Conservation (phyloP, 2,113 vertebrate species). For the Prunella himalayana region DNA sequence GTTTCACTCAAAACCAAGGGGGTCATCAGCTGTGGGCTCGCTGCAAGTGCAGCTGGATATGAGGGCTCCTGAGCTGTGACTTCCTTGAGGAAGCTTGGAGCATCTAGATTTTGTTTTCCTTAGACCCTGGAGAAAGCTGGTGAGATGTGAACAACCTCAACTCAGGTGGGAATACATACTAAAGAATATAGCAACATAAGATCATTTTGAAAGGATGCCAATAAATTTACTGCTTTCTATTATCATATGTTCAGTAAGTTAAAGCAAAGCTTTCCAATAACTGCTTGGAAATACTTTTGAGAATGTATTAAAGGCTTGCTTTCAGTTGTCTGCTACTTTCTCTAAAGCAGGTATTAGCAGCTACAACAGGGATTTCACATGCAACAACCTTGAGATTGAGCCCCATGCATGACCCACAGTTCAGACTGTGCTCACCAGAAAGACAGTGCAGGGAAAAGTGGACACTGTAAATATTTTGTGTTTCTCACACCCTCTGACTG, state of each 20-base stretch:
- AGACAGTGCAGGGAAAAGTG: neutral
- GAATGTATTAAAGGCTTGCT: neutral
- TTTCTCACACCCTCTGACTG: neutral
- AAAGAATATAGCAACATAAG: neutral
- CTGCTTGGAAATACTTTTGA: neutral
- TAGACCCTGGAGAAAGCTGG: neutral
- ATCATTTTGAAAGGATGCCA: neutral
- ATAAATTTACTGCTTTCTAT: neutral
- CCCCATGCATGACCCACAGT: too few relatives aligned
- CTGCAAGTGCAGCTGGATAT: neutral
- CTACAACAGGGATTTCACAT: neutral
- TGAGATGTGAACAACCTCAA: neutral
- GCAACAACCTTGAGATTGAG: neutral
- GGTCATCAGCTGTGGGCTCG: neutral
- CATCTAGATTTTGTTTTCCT: neutral
- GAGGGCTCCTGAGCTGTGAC: neutral
- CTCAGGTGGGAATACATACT: neutral
- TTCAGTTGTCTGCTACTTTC: neutral
- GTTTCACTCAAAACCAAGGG: neutral
- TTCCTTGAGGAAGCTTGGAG: neutral
- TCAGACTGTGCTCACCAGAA: neutral
- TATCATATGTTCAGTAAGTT: neutral
- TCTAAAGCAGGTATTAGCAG: neutral
- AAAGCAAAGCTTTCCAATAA: neutral
- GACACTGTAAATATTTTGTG: accelerated